Evolutionary conservation across 2,888 invertebrate species (phyloP).

Genomic region (Nebria salina): DNA sequence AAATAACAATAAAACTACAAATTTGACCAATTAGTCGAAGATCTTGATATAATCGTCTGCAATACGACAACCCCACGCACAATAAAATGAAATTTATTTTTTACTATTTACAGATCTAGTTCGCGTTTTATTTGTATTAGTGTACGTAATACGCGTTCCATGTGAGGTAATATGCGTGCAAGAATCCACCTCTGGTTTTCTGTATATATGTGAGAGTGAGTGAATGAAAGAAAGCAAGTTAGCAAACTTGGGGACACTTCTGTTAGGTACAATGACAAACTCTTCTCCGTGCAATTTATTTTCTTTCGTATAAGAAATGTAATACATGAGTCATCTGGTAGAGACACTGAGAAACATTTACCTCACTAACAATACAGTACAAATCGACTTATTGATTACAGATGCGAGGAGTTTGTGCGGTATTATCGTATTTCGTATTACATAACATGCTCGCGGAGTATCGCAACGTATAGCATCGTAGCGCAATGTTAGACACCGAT

Average conservation of each 20-base stretch:
- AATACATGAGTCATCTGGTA: conserved; percentile 42
- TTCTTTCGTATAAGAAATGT: conserved; percentile 40
- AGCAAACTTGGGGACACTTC: conserved; percentile 22
- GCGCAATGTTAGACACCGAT: background rate
- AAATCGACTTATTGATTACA: conserved; percentile 43
- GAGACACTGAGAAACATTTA: conserved; percentile 38
- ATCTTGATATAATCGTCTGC: no score
- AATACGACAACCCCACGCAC: no score
- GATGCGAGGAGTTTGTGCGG: conserved; percentile 6
- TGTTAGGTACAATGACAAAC: conserved; percentile 44
- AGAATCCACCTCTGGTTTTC: background rate
- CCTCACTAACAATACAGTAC: conserved; percentile 38
- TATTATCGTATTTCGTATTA: background rate
- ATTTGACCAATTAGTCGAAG: no score
- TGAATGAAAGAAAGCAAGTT: background rate
- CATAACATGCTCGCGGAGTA: background rate
- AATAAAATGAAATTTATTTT: no score
- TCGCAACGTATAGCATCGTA: conserved; percentile 6
- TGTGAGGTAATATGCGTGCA: background rate
- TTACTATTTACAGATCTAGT: background rate
- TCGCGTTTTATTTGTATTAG: background rate
- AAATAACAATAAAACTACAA: no score
- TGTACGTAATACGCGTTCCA: background rate
- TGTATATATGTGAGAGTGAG: background rate
- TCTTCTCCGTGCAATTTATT: conserved; percentile 43